Evolutionary conservation across 2,888 invertebrate species (phyloP), one percentile per base, ranked within the genome.

Genomic region (Lasioglossum lativentre): DNA sequence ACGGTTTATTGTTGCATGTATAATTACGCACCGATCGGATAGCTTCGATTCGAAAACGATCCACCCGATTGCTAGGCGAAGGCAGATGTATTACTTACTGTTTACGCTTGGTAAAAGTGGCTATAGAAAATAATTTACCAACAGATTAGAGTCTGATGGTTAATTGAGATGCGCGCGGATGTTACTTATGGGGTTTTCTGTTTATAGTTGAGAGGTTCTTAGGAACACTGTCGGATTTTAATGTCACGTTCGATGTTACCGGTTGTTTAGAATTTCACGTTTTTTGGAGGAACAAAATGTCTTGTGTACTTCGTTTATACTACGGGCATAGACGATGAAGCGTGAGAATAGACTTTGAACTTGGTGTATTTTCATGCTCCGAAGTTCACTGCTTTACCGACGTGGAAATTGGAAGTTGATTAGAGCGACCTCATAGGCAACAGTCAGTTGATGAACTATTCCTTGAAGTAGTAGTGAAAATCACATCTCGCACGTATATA

Each of bases 1-100:
- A 82, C 56, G 56, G 40, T 74, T 76, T 77, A 30, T 72, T 47
- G 45, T 72, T 30, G 8, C 19, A 72, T 16, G 6, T n/a, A n/a
- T 19, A 72, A 3, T 6, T 3, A 10, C 30, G 1, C 19, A 63
- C 30, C 2, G 63, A 63, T 63, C 30, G 6, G 30, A 63, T 10
- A 63, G 30, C 63, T 5, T 16, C 30, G 30, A 66, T 66, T 66
- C 16, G 8, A 66, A 66, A 3, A 30, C 16, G 19, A 66, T 34
- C 19, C 19, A 34, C 3, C 16, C 2, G 34, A 14, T 66, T 19
- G 19, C 19, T 34, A 66, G n/a, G 30, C 30, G 34, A 6, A 66
- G 16, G 34, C 66, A 70, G 23, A 40, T 42, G 2, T 56, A 14
- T 23, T 30, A 27, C 6, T 42, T 45, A 40, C 27, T 71, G 27